A percentile compares a stretch with the other conserved stretches of the same genome.
Conservation (phyloP, 2,113 vertebrate genomes). For the Willisornis vidua region DNA sequence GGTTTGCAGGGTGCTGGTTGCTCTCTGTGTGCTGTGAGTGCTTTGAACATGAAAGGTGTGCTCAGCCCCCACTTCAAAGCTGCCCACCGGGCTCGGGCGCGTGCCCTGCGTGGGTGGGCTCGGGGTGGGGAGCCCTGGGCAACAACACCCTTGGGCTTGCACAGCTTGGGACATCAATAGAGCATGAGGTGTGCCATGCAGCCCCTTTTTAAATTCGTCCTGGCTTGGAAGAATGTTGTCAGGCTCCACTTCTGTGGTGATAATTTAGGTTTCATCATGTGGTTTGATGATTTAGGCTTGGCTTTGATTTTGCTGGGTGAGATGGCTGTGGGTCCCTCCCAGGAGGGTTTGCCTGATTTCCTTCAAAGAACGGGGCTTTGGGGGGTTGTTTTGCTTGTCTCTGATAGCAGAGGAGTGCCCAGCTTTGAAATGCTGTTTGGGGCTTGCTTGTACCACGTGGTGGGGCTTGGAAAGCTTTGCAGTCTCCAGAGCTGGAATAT, state of each 20-base stretch:
- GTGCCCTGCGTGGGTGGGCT: rapidly evolving
- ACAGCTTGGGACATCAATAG: neutral
- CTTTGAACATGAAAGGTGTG: neutral
- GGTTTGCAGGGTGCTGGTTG: neutral
- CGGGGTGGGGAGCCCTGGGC: rapidly evolving
- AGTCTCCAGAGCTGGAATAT: rapidly evolving
- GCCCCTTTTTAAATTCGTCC: neutral
- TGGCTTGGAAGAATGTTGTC: rapidly evolving
- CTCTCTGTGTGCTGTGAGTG: neutral
- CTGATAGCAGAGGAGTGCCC: neutral
- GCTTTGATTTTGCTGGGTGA: neutral
- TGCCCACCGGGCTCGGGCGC: rapidly evolving
- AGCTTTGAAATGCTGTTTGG: neutral
- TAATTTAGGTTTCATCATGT: neutral
- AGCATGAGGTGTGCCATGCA: neutral
- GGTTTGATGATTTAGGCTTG: neutral
- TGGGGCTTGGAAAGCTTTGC: neutral
- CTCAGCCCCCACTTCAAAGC: neutral
- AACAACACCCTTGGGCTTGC: neutral
- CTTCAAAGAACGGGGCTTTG: neutral
- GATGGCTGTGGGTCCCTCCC: neutral
- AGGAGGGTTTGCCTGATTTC: neutral
- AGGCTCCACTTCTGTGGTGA: neutral
- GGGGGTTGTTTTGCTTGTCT: neutral
- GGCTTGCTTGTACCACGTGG: neutral